phyloP scores from a whole-genome alignment of 2,113 vertebrate genomes.

The Microcebus jonahi region DNA sequence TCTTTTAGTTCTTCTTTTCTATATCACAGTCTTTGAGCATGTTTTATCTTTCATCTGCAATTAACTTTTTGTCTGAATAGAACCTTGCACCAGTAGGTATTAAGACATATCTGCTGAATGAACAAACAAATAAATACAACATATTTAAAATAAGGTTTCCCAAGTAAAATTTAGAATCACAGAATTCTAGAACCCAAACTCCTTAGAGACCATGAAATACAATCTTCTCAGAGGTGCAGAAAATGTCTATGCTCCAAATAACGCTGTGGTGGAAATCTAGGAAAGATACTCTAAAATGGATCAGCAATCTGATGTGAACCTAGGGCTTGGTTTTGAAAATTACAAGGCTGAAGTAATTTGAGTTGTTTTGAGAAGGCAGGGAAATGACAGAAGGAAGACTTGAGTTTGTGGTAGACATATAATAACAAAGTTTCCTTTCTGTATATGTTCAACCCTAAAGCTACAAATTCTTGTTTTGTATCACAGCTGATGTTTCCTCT shows the following conservation, averaged over 20 bases:
- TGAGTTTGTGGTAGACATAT: background rate
- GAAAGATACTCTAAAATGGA: background rate
- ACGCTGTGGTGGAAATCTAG: background rate
- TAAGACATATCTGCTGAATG: background rate
- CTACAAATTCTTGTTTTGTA: constrained; percentile 35
- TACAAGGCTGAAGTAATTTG: background rate
- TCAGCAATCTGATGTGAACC: background rate
- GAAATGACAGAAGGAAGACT: background rate
- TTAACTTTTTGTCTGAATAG: constrained; percentile 1
- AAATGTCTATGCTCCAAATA: background rate
- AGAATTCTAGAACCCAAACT: background rate
- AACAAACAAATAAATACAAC: background rate
- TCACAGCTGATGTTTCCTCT: background rate
- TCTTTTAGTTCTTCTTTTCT: constrained; percentile 31
- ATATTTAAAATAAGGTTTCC: constrained; percentile 8
- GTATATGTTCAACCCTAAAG: background rate
- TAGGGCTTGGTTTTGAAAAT: background rate
- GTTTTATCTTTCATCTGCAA: background rate
- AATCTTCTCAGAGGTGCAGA: background rate
- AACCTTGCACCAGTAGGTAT: background rate
- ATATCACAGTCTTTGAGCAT: background rate
- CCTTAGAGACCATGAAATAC: background rate
- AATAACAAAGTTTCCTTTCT: constrained; percentile 11
- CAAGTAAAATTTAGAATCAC: constrained; percentile 23
- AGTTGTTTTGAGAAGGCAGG: background rate